Conservation (phyloP, 2,797 vertebrate species). For the Perodicticus potto region DNA sequence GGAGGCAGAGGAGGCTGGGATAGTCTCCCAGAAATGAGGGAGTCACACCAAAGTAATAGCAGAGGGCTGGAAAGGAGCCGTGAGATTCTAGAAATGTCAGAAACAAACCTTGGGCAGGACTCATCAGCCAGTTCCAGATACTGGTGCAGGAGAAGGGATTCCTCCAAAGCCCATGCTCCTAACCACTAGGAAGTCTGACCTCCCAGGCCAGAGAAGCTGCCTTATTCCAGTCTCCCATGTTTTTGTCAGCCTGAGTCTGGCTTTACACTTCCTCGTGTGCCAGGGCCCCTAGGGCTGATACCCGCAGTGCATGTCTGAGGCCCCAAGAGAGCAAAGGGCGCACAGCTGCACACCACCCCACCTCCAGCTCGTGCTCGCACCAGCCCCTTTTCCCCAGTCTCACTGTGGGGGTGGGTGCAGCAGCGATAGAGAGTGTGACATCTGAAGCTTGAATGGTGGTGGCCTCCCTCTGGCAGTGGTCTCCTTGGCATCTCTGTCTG, state of each 20-base stretch:
- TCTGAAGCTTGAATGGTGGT: background rate
- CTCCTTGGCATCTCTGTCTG: background rate
- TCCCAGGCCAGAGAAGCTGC: background rate
- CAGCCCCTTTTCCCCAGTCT: background rate
- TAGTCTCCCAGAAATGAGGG: background rate
- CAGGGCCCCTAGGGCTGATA: background rate
- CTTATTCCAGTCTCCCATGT: background rate
- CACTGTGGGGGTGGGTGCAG: background rate
- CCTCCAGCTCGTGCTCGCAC: background rate
- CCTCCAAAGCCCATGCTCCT: background rate
- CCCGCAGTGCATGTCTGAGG: background rate
- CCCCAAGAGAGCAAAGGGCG: background rate
- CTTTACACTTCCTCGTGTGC: background rate
- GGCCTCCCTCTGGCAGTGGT: background rate
- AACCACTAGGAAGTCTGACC: background rate
- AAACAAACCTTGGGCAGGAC: background rate
- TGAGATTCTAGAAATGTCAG: background rate
- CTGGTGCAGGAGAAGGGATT: background rate
- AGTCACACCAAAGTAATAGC: background rate
- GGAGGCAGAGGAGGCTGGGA: background rate
- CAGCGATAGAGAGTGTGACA: background rate
- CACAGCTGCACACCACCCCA: background rate
- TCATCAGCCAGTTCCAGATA: background rate
- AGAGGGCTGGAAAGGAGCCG: background rate
- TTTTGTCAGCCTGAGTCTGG: fast-evolving